Conservation (phyloP, 2,888 invertebrate species). For the Eremobia ochroleuca region DNA sequence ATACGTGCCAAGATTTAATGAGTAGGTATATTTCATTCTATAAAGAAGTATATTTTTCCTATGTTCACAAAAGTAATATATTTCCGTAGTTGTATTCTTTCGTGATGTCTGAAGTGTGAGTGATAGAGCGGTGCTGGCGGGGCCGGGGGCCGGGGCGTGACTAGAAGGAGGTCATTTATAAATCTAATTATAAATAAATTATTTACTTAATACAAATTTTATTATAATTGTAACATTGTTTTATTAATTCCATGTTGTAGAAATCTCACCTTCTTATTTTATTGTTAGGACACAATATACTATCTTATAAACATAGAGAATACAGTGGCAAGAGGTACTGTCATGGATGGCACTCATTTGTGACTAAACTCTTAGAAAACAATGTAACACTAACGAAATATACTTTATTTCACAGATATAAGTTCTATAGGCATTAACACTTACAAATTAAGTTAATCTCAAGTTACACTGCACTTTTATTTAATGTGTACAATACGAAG, state of each 20-base stretch:
- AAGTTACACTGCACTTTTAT: slow-evolving; percentile 43
- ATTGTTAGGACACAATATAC: slow-evolving; percentile 43
- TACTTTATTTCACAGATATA: slow-evolving; percentile 41
- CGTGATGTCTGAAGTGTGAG: slow-evolving; percentile 54
- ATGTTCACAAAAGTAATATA: slow-evolving; percentile 69
- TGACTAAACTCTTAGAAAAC: slow-evolving; percentile 68
- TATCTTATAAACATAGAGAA: slow-evolving; percentile 50
- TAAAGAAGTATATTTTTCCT: slow-evolving; percentile 60
- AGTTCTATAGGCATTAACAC: slow-evolving; percentile 46
- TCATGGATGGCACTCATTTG: slow-evolving; percentile 70
- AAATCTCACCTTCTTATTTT: slow-evolving; percentile 37
- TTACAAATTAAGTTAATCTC: slow-evolving; percentile 55
- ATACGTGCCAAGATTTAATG: slow-evolving; percentile 70
- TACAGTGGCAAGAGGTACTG: slow-evolving; percentile 65
- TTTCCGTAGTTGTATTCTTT: slow-evolving; percentile 65
- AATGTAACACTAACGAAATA: slow-evolving; percentile 45
- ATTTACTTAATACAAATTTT: slow-evolving; percentile 71
- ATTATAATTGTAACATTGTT: slow-evolving; percentile 69
- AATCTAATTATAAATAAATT: slow-evolving; percentile 73
- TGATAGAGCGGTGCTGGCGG: slow-evolving; percentile 73
- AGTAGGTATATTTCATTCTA: slow-evolving; percentile 65
- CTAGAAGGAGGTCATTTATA: slow-evolving; percentile 68
- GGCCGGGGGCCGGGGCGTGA: slow-evolving; percentile 43
- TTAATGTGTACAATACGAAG: slow-evolving; percentile 35
- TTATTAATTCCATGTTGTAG: slow-evolving; percentile 59